A percentile compares a stretch with the other conserved stretches of the same genome.
Evolutionary conservation across 2,888 invertebrate genomes (phyloP).

Genomic region (Nephrotoma flavescens): DNA sequence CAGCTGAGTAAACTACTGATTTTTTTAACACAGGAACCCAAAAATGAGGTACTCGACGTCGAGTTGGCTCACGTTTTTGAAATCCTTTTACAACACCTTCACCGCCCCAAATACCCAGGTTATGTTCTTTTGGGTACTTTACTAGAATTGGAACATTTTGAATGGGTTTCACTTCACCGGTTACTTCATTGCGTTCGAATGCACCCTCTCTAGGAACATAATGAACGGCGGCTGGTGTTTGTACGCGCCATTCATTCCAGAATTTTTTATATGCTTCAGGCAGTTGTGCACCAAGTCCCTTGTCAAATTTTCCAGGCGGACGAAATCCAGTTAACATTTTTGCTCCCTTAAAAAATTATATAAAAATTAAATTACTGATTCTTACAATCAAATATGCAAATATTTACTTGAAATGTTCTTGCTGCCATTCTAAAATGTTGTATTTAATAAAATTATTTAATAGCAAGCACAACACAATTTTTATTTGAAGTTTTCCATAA

Average conservation of each 20-base stretch:
- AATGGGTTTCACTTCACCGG: conserved; percentile 55
- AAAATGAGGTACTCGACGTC: conserved; percentile 61
- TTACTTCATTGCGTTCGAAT: conserved; percentile 41
- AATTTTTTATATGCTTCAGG: conserved; percentile 76
- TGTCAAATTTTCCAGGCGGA: conserved; percentile 41
- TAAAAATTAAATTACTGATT: not conserved
- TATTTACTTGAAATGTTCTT: not conserved
- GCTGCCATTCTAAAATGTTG: not conserved
- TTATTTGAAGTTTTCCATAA: not conserved
- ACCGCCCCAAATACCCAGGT: conserved; percentile 91
- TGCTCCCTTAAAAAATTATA: conserved; percentile 19
- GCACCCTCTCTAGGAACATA: conserved; percentile 53
- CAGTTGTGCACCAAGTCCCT: conserved; percentile 50
- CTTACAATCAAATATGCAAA: not conserved
- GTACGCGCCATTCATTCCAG: conserved; percentile 67
- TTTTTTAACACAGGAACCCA: conserved; percentile 75
- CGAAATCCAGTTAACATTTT: conserved; percentile 33
- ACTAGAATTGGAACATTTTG: conserved; percentile 66
- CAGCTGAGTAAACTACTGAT: conserved; percentile 77
- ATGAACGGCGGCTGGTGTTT: conserved; percentile 45
- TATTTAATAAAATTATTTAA: not conserved
- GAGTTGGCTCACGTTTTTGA: conserved; percentile 42
- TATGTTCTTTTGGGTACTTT: conserved; percentile 59
- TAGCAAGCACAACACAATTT: not conserved
- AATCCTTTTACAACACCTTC: conserved; percentile 87